Evolutionary conservation across 2,113 vertebrate species (phyloP).

Genomic region (Manacus vitellinus): DNA sequence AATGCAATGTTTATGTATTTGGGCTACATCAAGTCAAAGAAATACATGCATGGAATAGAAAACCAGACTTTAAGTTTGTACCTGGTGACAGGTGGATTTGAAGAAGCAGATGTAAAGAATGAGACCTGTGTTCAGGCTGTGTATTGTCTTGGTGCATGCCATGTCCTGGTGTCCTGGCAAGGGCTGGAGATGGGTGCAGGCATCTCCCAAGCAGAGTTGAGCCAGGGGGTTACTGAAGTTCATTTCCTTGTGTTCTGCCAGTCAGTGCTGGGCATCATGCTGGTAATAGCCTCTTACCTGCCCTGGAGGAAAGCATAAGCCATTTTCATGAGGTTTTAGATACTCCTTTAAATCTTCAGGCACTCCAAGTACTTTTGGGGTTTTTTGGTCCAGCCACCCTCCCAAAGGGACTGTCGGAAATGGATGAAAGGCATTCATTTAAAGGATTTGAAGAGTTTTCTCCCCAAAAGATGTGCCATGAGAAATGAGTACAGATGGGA

Average conservation of each 20-base stretch:
- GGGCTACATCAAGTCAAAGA: background rate
- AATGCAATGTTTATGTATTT: background rate
- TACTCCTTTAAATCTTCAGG: background rate
- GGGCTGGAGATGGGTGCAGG: background rate
- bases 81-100: background rate
- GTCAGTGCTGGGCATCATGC: background rate
- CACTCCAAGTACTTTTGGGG: background rate
- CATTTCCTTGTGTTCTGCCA: background rate
- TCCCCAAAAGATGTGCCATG: background rate
- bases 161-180: background rate
- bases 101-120: background rate
- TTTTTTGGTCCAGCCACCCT: background rate
- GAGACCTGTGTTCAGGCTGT: background rate
- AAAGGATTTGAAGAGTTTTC: background rate
- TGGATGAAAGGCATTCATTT: background rate
- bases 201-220: background rate
- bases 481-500: background rate
- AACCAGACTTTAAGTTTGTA: background rate
- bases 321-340: background rate
- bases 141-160: fast-evolving
- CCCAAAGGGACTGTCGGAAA: background rate
- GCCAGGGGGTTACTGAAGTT: background rate
- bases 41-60: background rate
- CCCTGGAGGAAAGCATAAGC: background rate
- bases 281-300: background rate